Conservation (phyloP, 2,113 vertebrate genomes). For the Hymenochirus boettgeri region DNA sequence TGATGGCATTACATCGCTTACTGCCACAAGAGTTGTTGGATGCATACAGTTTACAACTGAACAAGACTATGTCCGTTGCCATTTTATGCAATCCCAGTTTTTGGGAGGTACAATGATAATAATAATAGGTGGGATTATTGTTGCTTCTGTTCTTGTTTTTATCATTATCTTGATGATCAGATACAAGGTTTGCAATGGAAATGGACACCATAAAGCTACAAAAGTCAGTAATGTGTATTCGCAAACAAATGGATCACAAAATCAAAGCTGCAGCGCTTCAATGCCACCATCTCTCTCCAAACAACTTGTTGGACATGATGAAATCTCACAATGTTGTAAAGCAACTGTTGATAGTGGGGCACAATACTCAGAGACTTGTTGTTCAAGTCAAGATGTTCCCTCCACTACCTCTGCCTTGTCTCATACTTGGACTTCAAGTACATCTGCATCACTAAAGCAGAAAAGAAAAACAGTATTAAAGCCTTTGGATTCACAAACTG, state of each 20-base stretch:
- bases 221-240: conserved; percentile 90
- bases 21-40: conserved; percentile 90
- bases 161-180: conserved; percentile 99
- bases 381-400: conserved; percentile 73
- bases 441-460: conserved; percentile 72
- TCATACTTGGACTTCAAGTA: conserved; percentile 77
- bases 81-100: conserved; percentile 99
- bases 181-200: conserved; percentile 93
- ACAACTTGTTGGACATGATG: conserved; percentile 76
- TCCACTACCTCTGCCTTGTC: conserved; percentile 76
- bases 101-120: conserved; percentile 98
- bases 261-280: conserved; percentile 69
- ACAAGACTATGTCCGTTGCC: conserved; percentile 94
- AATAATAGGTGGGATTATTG: conserved; percentile 97
- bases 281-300: conserved; percentile 81
- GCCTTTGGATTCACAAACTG: conserved; percentile 56
- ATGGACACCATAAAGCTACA: conserved; percentile 78
- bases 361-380: conserved; percentile 67
- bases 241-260: conserved; percentile 87
- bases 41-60: conserved; percentile 94
- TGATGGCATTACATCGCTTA: conserved; percentile 91
- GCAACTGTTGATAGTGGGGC: conserved; percentile 57
- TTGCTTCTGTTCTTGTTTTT: conserved; percentile 94
- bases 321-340: conserved; percentile 71
- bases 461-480: conserved; percentile 81